phyloP scores from a whole-genome alignment of 2,888 invertebrate species.

The Sepiola atlantica region DNA sequence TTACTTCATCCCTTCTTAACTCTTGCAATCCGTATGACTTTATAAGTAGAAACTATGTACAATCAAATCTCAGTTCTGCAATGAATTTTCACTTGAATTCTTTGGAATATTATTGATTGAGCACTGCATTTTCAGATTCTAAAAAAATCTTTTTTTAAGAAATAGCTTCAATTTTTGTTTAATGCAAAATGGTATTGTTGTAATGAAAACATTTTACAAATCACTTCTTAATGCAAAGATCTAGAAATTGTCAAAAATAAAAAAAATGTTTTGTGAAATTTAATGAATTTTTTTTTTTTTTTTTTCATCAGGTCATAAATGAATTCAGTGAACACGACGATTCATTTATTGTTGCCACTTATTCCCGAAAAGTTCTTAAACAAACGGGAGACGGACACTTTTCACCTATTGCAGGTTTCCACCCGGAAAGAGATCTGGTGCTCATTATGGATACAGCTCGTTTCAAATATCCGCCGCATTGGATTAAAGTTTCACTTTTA shows the following conservation, averaged over 20 bases:
- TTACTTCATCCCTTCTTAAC: too few relatives aligned
- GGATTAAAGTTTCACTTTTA: slow-evolving; percentile 65
- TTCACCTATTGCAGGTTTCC: slow-evolving; percentile 70
- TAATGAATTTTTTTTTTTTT: background rate
- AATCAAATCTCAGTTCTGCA: too few relatives aligned
- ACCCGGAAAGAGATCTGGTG: slow-evolving; percentile 61
- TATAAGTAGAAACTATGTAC: too few relatives aligned
- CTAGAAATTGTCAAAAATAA: background rate
- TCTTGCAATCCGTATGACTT: too few relatives aligned
- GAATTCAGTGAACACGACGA: slow-evolving; percentile 56
- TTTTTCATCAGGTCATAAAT: slow-evolving; percentile 51
- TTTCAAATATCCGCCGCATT: slow-evolving; percentile 73
- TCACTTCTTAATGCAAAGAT: background rate
- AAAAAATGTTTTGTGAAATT: background rate
- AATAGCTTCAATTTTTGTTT: too few relatives aligned
- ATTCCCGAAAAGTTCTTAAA: slow-evolving; percentile 68
- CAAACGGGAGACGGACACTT: slow-evolving; percentile 71
- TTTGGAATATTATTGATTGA: too few relatives aligned
- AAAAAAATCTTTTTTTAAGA: too few relatives aligned
- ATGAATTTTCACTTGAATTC: too few relatives aligned
- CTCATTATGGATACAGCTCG: slow-evolving; percentile 72
- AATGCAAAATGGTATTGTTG: too few relatives aligned
- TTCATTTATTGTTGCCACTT: slow-evolving; percentile 68
- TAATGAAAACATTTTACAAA: too few relatives aligned
- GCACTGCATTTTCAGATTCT: too few relatives aligned